Percentiles rank a stretch among this genome's conserved stretches.
Conservation (phyloP, 1,140 invertebrate genomes). For the Holotrichia oblita region DNA sequence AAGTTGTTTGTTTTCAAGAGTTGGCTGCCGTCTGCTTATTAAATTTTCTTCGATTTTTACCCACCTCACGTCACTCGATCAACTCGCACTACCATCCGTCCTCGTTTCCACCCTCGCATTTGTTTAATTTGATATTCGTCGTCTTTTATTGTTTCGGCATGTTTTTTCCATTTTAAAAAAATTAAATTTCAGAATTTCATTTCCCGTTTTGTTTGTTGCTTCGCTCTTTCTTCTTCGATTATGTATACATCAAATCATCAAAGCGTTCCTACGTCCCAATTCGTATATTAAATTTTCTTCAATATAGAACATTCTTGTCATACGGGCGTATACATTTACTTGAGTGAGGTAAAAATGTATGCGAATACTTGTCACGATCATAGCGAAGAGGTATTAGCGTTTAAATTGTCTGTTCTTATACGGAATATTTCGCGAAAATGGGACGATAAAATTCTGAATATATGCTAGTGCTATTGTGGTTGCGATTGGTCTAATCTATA, state of each 20-base stretch:
- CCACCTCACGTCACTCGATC: background rate
- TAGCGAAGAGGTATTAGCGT: background rate
- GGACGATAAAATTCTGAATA: no score
- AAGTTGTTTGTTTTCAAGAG: conserved; percentile 10
- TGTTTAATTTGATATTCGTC: conserved; percentile 25
- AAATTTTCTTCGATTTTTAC: conserved; percentile 24
- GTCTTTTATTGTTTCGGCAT: conserved; percentile 31
- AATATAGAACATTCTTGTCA: background rate
- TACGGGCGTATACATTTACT: background rate
- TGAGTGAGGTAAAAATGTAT: background rate
- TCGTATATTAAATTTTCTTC: conserved; percentile 28
- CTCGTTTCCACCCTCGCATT: background rate
- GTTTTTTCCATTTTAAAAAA: conserved; percentile 6
- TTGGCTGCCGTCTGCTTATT: conserved; percentile 18
- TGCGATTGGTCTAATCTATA: no score
- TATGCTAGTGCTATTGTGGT: no score
- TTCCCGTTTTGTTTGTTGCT: conserved; percentile 31
- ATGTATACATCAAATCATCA: conserved; percentile 18
- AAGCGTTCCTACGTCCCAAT: background rate
- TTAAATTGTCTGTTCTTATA: no score
- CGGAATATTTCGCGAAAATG: no score
- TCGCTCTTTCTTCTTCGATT: conserved; percentile 20
- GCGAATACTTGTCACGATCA: background rate
- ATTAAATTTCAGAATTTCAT: conserved; percentile 35
- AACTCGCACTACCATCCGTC: background rate